These are phyloP conservation scores for Strigamia crassipes DNA, from an alignment of 2,888 invertebrate species.

Conservation along the genomic window DNA sequence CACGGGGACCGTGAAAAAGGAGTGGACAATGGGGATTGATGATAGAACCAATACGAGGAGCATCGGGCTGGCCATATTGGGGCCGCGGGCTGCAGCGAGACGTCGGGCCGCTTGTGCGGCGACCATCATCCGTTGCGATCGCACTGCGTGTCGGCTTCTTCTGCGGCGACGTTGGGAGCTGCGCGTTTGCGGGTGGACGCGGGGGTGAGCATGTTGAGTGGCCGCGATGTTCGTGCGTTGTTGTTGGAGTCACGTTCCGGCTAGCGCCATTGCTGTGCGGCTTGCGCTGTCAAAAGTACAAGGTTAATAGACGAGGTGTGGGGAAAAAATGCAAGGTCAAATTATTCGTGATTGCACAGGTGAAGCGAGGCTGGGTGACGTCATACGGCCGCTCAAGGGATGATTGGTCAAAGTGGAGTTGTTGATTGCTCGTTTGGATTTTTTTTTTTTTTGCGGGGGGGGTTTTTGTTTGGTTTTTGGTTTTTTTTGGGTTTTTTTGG, in stretches of 20 bases:
- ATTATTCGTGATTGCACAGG: not conserved
- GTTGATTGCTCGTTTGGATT: too few species aligned
- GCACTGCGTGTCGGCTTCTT: not conserved
- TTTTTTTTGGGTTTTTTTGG: too few species aligned
- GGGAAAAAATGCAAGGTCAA: not conserved
- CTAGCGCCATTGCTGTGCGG: not conserved
- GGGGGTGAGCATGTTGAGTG: not conserved
- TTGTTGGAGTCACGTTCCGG: not conserved
- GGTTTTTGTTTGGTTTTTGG: too few species aligned
- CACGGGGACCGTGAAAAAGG: conserved; percentile 48
- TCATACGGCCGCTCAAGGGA: not conserved
- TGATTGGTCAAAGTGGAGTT: too few species aligned
- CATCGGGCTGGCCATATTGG: conserved; percentile 48
- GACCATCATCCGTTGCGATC: not conserved
- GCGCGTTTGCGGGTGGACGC: not conserved
- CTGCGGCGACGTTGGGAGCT: not conserved
- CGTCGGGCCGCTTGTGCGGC: not conserved
- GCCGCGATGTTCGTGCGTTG: not conserved
- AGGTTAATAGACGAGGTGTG: not conserved
- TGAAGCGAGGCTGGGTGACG: not conserved
- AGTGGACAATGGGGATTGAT: not conserved
- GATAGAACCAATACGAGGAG: conserved; percentile 45
- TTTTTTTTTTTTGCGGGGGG: too few species aligned
- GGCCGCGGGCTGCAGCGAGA: not conserved
- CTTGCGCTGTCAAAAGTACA: not conserved